Base-by-base conservation (phyloP, 2,113 vertebrate species). In the Circaetus gallicus region DNA sequence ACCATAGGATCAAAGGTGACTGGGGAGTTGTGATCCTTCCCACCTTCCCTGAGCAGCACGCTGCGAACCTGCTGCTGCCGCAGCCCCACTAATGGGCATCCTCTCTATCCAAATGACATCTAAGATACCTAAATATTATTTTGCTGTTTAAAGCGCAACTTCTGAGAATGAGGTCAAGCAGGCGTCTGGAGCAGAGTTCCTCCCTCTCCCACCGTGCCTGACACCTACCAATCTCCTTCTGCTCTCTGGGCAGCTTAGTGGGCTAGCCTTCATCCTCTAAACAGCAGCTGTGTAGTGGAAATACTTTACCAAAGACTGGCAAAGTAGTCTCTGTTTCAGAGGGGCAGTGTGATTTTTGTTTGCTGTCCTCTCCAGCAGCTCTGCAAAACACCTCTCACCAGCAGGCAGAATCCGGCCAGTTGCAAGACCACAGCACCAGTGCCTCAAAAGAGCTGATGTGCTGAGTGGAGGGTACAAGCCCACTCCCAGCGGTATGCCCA, bases 11-110 rank as follows among this genome's bases (percentile, higher is more conserved):
- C 62, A 78, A 56, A 67, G 22, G 11, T 47, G 62, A 24, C 34
- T 13, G 11, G 16, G 36, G 32, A 86, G 65, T 20, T 34, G 7
- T 19, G 19, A 34, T 45, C 24, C 38, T 56, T 62, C 38, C 43
- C 4, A 0, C 21, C 49, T 21, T 82, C 18, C 49, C 45, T 0
- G 6, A 69, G 40, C 45, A 66, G 38, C 34, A 6, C 1, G 2
- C 43, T 45, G n/a, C 49, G 77, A 59, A 91, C 32, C 15, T 34
- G 26, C 42, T 80, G 28, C 55, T 55, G 32, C 3, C 1, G 13
- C 34, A 71, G 20, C 24, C 36, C n/a, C 19, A 7, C 36, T 19
- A 9, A 22, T 13, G n/a, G 47, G 34, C 40, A 82, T 31, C 20
- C 26, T 50, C 17, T 53, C 32, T 29, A 34, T 12, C 28, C 7